phyloP scores from a whole-genome alignment of 2,888 invertebrate species.

The Acleris laterana region DNA sequence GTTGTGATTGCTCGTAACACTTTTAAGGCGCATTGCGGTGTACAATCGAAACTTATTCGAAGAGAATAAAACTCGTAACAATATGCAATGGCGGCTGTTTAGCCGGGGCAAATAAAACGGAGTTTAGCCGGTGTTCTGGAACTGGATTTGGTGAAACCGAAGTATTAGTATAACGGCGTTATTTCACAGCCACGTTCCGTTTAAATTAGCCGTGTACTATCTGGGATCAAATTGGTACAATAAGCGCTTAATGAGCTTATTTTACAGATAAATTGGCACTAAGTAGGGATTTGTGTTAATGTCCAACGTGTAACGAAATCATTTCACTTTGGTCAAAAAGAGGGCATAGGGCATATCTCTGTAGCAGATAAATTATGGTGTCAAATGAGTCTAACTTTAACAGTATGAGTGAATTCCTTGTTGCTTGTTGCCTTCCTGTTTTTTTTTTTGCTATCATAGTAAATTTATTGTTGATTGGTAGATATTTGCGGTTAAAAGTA shows the following conservation, averaged over 20 bases:
- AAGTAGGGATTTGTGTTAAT: not conserved
- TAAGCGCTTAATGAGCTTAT: not conserved
- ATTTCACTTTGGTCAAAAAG: too few species aligned
- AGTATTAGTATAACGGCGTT: conserved; percentile 39
- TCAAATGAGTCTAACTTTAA: too few species aligned
- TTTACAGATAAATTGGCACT: not conserved
- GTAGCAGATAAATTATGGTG: too few species aligned
- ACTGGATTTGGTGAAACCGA: conserved; percentile 39
- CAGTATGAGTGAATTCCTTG: too few species aligned
- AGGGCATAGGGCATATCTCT: too few species aligned
- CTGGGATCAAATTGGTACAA: conserved; percentile 6
- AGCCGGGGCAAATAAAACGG: conserved; percentile 44
- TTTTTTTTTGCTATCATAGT: too few species aligned
- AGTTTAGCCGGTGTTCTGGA: conserved; percentile 42
- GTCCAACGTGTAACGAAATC: too few species aligned
- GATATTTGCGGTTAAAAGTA: too few species aligned
- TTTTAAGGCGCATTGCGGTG: conserved; percentile 68
- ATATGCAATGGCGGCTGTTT: conserved; percentile 57
- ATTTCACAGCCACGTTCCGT: conserved; percentile 27
- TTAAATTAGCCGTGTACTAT: conserved; percentile 17
- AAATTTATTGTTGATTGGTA: too few species aligned
- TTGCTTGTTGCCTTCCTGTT: too few species aligned
- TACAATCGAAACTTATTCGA: conserved; percentile 68
- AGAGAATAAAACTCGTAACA: conserved; percentile 66
- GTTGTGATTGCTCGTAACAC: conserved; percentile 70